Conservation (phyloP, 2,113 vertebrate genomes). For the Bothrops jararaca region DNA sequence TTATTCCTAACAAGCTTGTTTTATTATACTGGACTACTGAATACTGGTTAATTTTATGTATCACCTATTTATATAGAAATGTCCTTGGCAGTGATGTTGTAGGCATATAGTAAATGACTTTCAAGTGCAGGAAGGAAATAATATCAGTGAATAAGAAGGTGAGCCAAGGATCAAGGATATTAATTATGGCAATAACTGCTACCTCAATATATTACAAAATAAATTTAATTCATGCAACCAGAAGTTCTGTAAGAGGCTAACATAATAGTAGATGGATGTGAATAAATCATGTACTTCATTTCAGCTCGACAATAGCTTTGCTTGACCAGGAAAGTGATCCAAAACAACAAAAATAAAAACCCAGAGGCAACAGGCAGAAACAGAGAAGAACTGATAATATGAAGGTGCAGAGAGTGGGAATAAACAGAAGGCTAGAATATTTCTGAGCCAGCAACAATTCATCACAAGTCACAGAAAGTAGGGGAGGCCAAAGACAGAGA, state of each 20-base stretch:
- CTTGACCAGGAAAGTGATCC: neutral
- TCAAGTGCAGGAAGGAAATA: neutral
- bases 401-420: neutral
- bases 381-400: neutral
- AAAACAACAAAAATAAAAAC: neutral
- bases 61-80: constrained; percentile 42
- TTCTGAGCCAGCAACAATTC: neutral
- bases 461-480: neutral
- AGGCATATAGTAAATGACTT: constrained; percentile 30
- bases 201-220: neutral
- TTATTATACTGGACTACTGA: constrained; percentile 48
- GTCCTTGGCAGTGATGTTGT: constrained; percentile 35
- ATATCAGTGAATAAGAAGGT: neutral
- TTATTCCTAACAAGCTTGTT: constrained; percentile 50
- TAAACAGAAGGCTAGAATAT: neutral
- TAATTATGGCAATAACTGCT: neutral
- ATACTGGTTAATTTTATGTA: constrained; percentile 41
- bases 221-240: neutral
- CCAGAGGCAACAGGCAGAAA: neutral
- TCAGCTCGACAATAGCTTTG: neutral
- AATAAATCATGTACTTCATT: neutral
- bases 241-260: neutral
- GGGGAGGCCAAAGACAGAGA: neutral
- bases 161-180: neutral
- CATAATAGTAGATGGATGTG: neutral